Conservation (phyloP, 2,113 vertebrate genomes). For the Stigmatopora argus region DNA sequence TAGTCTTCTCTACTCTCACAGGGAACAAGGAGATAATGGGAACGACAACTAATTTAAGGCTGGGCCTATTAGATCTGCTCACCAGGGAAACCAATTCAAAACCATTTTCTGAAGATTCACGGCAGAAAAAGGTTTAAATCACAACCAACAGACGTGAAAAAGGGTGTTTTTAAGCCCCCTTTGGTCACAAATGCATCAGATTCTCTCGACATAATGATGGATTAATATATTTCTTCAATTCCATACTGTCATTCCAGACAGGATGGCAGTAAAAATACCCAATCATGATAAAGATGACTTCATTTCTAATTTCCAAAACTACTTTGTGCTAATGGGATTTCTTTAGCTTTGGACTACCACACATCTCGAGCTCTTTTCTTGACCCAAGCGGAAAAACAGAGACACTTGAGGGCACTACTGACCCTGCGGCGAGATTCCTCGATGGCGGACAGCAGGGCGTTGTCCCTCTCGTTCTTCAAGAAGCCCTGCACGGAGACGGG, state of each 20-base stretch:
- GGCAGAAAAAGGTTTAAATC: constrained; percentile 51
- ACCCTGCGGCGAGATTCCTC: constrained; percentile 96
- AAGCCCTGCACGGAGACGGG: constrained; percentile 78
- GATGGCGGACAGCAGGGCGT: constrained; percentile 91
- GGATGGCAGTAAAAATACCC: background rate
- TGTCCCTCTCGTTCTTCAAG: constrained; percentile 96
- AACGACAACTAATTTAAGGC: constrained; percentile 69
- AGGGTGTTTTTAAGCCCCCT: constrained; percentile 3
- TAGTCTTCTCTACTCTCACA: constrained; percentile 40
- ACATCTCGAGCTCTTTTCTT: background rate
- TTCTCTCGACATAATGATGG: background rate
- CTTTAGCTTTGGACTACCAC: background rate
- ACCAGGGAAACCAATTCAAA: constrained; percentile 62
- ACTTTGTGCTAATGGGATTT: background rate
- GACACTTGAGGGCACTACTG: constrained; percentile 67
- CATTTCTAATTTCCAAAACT: background rate
- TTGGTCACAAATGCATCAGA: background rate
- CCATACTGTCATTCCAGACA: background rate
- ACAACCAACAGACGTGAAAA: constrained; percentile 30
- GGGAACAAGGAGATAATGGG: constrained; percentile 64
- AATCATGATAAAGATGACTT: background rate
- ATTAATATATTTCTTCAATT: background rate
- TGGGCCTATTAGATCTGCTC: constrained; percentile 58
- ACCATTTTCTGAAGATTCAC: constrained; percentile 46
- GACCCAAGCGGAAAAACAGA: constrained; percentile 1